Percentiles rank a stretch among this genome's conserved stretches.
Evolutionary conservation across 2,797 vertebrate genomes (phyloP).

Genomic region (Margarornis squamiger): DNA sequence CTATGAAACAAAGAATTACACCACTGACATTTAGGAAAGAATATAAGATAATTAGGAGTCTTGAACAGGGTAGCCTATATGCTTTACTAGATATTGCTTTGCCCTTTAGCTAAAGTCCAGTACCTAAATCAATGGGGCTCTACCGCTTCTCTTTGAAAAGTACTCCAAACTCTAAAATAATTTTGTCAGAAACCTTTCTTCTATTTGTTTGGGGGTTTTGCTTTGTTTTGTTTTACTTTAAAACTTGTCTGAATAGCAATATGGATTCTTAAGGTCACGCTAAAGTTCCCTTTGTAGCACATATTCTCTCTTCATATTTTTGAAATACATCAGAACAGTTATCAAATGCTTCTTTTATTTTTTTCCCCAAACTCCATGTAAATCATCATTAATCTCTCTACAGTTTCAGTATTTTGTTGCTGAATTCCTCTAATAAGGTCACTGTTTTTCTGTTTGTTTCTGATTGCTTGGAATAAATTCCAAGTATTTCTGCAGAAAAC

Average conservation of each 20-base stretch:
- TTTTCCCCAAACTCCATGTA: background rate
- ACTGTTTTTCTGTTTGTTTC: conserved; percentile 8
- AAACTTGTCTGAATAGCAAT: background rate
- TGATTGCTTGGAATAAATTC: background rate
- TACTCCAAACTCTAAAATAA: background rate
- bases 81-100: conserved; percentile 27
- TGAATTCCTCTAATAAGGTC: conserved; percentile 6
- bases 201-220: background rate
- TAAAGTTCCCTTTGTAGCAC: background rate
- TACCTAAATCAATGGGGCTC: conserved; percentile 33
- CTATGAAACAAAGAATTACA: conserved; percentile 54
- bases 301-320: background rate
- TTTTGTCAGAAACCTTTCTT: background rate
- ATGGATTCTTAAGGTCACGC: background rate
- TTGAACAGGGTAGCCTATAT: conserved; percentile 5
- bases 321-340: background rate
- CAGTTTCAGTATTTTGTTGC: background rate
- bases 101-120: conserved; percentile 52
- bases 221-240: background rate
- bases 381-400: background rate
- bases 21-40: conserved; percentile 50
- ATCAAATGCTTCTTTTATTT: background rate
- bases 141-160: conserved; percentile 10
- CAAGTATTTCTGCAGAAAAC: background rate
- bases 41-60: conserved; percentile 44